A percentile compares a stretch with the other conserved stretches of the same genome.
Evolutionary conservation across 2,888 invertebrate genomes (phyloP).

Genomic region (Ethmia dodecea): DNA sequence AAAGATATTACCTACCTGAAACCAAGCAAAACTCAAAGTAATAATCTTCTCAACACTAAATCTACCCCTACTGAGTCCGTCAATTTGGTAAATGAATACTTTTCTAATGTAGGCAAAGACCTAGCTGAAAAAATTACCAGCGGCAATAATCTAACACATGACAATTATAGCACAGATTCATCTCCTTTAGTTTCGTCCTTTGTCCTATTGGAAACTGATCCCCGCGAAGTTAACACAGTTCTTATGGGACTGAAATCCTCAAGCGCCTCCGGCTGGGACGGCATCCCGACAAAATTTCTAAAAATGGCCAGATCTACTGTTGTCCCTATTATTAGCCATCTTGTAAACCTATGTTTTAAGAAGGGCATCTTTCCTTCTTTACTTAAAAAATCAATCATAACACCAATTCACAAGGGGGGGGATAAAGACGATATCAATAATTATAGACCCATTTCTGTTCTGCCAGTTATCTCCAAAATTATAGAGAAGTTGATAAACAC

Average conservation of each 20-base stretch:
- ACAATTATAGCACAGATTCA: not conserved
- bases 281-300: conserved; percentile 5
- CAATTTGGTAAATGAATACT: not conserved
- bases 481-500: conserved; percentile 6
- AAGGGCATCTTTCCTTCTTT: conserved; percentile 7
- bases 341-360: conserved; percentile 9
- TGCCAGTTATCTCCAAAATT: conserved; percentile 6
- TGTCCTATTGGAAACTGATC: not conserved
- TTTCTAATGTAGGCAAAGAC: not conserved
- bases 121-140: not conserved
- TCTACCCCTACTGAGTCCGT: not conserved
- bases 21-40: too few species aligned
- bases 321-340: conserved; percentile 6
- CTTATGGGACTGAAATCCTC: not conserved
- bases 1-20: too few species aligned
- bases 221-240: not conserved
- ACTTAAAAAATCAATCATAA: conserved; percentile 5
- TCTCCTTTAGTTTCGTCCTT: not conserved
- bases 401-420: not conserved
- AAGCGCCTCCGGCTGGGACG: conserved; percentile 8
- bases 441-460: conserved; percentile 2
- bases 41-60: too few species aligned
- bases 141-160: not conserved
- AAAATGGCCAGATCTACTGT: conserved; percentile 3
- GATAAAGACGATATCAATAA: not conserved